Base-by-base conservation (phyloP, 1,140 invertebrate genomes). In the Ceratosolen solmsi region DNA sequence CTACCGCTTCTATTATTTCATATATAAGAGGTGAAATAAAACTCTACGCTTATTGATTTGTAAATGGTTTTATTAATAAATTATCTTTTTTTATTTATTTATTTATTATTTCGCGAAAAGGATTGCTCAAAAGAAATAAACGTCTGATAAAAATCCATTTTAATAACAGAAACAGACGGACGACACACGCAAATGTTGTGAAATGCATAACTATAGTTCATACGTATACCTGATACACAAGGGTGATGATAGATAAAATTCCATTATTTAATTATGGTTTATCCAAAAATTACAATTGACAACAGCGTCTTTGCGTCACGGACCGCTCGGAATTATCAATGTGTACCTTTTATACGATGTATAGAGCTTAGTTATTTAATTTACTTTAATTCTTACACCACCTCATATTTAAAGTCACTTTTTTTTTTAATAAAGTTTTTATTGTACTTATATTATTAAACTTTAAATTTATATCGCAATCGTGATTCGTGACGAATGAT, bases 61-160 rank as follows among this genome's bases (percentile, higher is more conserved):
- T 88, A 90, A 91, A 91, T 91, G 87, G 86, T 91, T 91, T 91
- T 91, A 91, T 90, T 90, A 90, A 91, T 91, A 91, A 91, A 91
- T 91, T 91, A 91, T 91, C 85, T 89, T 86, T 85, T 89, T 86
- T 90, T 90, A n/a, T n/a, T n/a, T n/a, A n/a, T n/a, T n/a, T n/a
- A n/a, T n/a, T n/a, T n/a, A n/a, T n/a, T n/a, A 87, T 89, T 89
- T 87, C 89, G 88, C 87, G 87, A 89, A 89, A 87, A 90, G 86
- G 86, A 90, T 89, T 88, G 87, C 86, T 90, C 84, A 84, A 90
- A 90, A 90, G 88, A 91, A 91, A 90, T 87, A 89, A 91, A 90
- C 87, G 84, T 89, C 88, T 86, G 89, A 89, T 90, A 90, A 91
- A 91, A 88, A 88, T 89, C 86, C 86, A 89, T 86, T 71, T 90